phyloP scores from a whole-genome alignment of 2,113 vertebrate species.

The Muntiacus reevesi region DNA sequence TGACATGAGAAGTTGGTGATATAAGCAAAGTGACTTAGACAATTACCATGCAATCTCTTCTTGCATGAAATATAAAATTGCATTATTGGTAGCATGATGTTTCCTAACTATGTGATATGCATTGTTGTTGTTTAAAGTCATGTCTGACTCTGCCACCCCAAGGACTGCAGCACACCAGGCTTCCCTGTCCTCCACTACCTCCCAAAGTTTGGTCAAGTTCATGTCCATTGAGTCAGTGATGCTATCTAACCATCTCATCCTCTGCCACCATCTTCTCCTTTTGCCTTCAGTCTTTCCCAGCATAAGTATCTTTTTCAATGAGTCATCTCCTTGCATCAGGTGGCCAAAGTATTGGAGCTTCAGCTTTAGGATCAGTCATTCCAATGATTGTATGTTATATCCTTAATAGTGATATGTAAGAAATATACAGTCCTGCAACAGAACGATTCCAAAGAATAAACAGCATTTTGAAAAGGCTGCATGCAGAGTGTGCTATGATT shows the following conservation, averaged over 20 bases:
- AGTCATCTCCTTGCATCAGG: not conserved
- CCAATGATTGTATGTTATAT: not conserved
- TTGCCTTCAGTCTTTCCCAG: not conserved
- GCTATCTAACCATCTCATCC: not conserved
- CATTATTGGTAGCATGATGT: not conserved
- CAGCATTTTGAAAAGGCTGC: not conserved
- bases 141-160: not conserved
- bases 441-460: not conserved
- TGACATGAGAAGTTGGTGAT: not conserved
- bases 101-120: not conserved
- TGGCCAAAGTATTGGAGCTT: not conserved
- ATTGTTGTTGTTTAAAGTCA: not conserved
- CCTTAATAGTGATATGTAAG: not conserved
- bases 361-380: not conserved
- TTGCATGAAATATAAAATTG: not conserved
- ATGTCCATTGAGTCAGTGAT: not conserved
- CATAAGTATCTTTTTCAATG: not conserved
- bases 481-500: not conserved
- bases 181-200: not conserved
- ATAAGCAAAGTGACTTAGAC: not conserved
- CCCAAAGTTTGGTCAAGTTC: not conserved
- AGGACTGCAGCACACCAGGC: not conserved
- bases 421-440: not conserved
- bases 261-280: not conserved
- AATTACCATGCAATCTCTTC: not conserved